A percentile compares a stretch with the other conserved stretches of the same genome.
These are phyloP conservation scores for Platanista minor DNA, from an alignment of 2,113 vertebrate genomes.

Conservation along the genomic window DNA sequence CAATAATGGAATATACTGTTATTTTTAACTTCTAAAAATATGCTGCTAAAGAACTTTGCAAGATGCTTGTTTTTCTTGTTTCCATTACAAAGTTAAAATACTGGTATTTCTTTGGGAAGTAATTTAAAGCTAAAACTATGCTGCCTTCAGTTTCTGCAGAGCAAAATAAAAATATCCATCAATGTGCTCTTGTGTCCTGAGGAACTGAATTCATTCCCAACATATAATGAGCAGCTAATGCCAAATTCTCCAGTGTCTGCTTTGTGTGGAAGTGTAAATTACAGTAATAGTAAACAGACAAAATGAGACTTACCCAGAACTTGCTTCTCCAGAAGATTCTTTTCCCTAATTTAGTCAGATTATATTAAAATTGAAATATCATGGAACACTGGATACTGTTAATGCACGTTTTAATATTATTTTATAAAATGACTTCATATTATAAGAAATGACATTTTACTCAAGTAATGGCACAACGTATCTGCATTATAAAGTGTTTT, in stretches of 20 bases:
- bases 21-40: background rate
- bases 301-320: background rate
- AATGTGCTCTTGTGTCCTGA: background rate
- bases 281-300: background rate
- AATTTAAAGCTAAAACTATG: background rate
- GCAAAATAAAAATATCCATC: conserved; percentile 36
- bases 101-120: background rate
- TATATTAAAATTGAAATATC: conserved; percentile 22
- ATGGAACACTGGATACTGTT: background rate
- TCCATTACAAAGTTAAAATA: background rate
- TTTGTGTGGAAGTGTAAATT: background rate
- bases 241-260: background rate
- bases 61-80: background rate
- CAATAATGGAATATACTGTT: background rate
- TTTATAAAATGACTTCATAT: background rate
- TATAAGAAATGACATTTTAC: background rate
- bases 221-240: background rate
- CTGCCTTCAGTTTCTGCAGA: conserved; percentile 16
- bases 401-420: background rate
- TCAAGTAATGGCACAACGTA: background rate
- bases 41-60: background rate
- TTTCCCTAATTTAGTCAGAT: background rate
- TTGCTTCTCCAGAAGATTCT: background rate
- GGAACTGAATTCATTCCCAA: conserved; percentile 28
- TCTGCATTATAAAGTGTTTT: background rate